Base-by-base conservation (phyloP, 2,797 vertebrate genomes). In the Pangasius macronema region DNA sequence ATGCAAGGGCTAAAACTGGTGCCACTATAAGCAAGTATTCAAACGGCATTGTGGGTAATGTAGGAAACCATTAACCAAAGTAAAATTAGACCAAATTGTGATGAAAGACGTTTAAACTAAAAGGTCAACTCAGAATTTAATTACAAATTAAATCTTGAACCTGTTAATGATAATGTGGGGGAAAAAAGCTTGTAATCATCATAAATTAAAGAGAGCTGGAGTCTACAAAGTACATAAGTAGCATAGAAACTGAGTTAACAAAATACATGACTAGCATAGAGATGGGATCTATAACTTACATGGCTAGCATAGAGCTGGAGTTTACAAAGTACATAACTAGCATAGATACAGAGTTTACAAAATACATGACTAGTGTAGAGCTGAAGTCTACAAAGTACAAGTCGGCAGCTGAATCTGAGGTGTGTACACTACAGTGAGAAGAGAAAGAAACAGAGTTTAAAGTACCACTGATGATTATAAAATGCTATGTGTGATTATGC, bases 381-480 rank as follows among this genome's bases (percentile, higher is more conserved):
- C 8, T 22, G 11, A 39, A 24, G 18, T 10, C 36, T 49, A 27
- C 8, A 76, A 51, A 53, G 22, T 55, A 8, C 14, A 22, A 30
- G 14, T 36, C 11, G 9, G 49, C 49, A 76, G n/a, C n/a, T 36
- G 20, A 22, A 77, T 9, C 27, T 53, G 63, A 81, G 61, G 10
- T 68, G 22, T 85, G 59, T 22, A 55, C 51, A n/a, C 10, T 57
- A 30, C 63, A 70, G 13, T 20, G 2, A 86, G 51, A 46, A 30
- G 16, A 70, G 46, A 33, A 51, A 76, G 16, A 7, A 49, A 80
- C 2, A 72, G 18, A 46, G 18, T 72, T 59, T 55, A n/a, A 86
- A 11, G 63, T 33, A 53, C 30, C 46, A 4, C 10, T 53, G 20
- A 22, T 61, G 39, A 86, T 86, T 51, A 82, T 68, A 79, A 86